Evolutionary conservation across 2,113 vertebrate genomes (phyloP), one percentile per base, ranked within the genome.

Genomic region (Channa argus): DNA sequence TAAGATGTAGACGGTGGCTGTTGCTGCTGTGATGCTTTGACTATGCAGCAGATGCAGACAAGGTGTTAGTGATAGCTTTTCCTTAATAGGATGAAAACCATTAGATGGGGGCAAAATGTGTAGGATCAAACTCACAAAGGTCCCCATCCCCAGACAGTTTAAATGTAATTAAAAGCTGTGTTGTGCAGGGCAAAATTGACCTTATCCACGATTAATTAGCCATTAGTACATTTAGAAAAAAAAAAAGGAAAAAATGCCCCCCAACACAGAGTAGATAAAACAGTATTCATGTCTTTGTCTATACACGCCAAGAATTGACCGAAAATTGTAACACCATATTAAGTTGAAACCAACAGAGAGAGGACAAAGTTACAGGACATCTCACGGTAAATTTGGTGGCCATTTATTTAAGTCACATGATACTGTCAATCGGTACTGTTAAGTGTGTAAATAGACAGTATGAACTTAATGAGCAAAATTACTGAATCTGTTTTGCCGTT

Each of bases 91-190:
- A 67, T 60, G 36, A 61, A 80, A 59, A 24, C 8, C 56, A 47
- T 54, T 13, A 49, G 54, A 73, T 63, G 37, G 50, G 53, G 43
- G 41, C 77, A 67, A 6, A 44, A 34, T 59, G 49, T 54, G 15
- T 6, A n/a, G 71, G 77, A 79, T 85, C 77, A 79, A 81, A 85
- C 49, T 45, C 70, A 64, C 24, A 58, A 71, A 73, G 61, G 81
- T 76, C 60, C 56, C 39, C 53, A 61, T 72, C 64, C 65, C 71
- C 5, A 9, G 58, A 41, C 13, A 44, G 46, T 63, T 55, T 39
- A 7, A 47, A n/a, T 33, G 34, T 55, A 71, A 76, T 63, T 84
- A 59, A 63, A 65, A 62, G 11, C 41, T 46, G 15, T 4, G 13
- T 63, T 71, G 68, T 36, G 68, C 58, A 13, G 7, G 4, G 15